Percentiles rank a stretch among this genome's conserved stretches.
Evolutionary conservation across 2,113 vertebrate genomes (phyloP).

Genomic region (Dasyprocta punctata): DNA sequence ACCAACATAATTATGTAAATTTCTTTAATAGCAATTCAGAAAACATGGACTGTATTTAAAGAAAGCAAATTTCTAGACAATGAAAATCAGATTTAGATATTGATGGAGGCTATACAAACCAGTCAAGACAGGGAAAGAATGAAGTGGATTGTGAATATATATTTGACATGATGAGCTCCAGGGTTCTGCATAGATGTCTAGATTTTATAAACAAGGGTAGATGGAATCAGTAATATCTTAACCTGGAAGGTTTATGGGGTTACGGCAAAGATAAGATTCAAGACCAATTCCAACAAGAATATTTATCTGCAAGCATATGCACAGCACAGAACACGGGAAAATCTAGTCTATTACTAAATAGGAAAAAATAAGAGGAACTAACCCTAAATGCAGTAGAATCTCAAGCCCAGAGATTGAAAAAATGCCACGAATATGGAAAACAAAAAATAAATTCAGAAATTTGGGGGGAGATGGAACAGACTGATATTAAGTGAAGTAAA

Average conservation of each 20-base stretch:
- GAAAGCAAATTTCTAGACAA: background rate
- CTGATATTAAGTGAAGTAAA: background rate
- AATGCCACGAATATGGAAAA: background rate
- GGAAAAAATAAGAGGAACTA: background rate
- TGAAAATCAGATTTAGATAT: background rate
- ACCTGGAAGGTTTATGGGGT: too few relatives aligned
- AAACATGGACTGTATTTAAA: background rate
- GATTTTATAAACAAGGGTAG: background rate
- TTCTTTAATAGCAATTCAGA: background rate
- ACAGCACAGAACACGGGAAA: background rate
- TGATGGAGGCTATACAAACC: background rate
- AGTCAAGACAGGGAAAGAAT: background rate
- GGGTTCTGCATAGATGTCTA: background rate
- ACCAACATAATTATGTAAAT: background rate
- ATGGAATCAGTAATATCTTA: background rate
- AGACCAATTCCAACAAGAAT: too few relatives aligned
- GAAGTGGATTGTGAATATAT: background rate
- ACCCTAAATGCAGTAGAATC: background rate
- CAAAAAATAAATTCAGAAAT: background rate
- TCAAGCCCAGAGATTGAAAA: background rate
- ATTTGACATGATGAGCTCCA: background rate
- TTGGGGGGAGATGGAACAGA: background rate
- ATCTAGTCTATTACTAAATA: background rate
- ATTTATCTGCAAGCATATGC: background rate
- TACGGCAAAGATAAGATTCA: too few relatives aligned